A percentile compares a stretch with the other conserved stretches of the same genome.
phyloP scores from a whole-genome alignment of 1,140 invertebrate genomes.

The Contarinia nasturtii region DNA sequence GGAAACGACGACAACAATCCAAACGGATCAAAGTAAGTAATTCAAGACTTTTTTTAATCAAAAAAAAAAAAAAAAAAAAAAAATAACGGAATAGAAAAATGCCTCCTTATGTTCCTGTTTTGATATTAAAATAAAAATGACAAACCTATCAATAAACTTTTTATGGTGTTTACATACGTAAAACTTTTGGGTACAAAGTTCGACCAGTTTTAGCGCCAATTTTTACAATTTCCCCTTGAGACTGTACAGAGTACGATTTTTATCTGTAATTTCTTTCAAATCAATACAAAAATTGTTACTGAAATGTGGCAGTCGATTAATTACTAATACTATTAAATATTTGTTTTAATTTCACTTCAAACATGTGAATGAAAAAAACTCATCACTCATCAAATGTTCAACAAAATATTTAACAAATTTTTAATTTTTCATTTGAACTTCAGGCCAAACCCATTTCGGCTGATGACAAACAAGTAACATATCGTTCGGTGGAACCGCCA shows the following conservation, averaged over 20 bases:
- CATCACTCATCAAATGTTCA: too few relatives aligned
- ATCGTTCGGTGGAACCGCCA: conserved; percentile 47
- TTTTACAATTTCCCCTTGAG: background rate
- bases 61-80: too few relatives aligned
- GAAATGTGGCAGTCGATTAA: background rate
- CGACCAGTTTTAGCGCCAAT: too few relatives aligned
- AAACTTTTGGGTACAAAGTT: too few relatives aligned
- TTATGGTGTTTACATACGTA: too few relatives aligned
- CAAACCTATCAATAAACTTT: too few relatives aligned
- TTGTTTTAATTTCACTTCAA: too few relatives aligned
- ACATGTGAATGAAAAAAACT: too few relatives aligned
- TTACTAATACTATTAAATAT: too few relatives aligned
- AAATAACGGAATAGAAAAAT: background rate
- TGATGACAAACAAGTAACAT: conserved; percentile 36
- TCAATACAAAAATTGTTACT: background rate
- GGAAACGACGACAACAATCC: conserved; percentile 56
- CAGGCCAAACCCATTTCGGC: conserved; percentile 18
- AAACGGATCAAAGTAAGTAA: conserved; percentile 51
- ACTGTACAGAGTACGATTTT: background rate
- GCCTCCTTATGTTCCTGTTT: background rate
- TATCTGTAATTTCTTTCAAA: background rate
- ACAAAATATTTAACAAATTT: too few relatives aligned
- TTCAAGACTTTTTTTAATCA: background rate
- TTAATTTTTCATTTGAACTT: background rate
- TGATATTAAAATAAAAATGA: too few relatives aligned